phyloP scores from a whole-genome alignment of 2,888 invertebrate species.

The Halictus ligatus region DNA sequence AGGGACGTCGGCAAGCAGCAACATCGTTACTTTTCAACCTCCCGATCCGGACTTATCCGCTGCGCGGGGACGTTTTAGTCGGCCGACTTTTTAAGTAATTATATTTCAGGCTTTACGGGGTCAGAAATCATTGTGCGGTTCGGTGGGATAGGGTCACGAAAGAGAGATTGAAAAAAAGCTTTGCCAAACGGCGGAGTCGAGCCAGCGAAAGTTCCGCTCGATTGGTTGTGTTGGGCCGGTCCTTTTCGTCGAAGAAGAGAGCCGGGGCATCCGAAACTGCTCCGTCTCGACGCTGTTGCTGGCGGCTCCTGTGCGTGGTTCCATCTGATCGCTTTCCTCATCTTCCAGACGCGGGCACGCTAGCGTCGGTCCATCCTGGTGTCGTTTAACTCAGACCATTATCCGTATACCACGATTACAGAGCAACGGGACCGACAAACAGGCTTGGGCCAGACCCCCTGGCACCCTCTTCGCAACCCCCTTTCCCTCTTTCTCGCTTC shows the following conservation, averaged over 20 bases:
- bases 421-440: conserved; percentile 78
- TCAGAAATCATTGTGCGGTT: conserved; percentile 52
- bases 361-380: conserved; percentile 51
- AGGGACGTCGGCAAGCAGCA: background rate
- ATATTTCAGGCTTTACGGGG: conserved; percentile 54
- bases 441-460: conserved; percentile 75
- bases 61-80: background rate
- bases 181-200: conserved; percentile 64
- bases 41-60: background rate
- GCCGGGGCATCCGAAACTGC: conserved; percentile 62
- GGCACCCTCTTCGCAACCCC: conserved; percentile 59
- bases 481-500: conserved; percentile 33
- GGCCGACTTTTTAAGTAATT: conserved; percentile 60
- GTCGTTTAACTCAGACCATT: conserved; percentile 75
- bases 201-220: conserved; percentile 69
- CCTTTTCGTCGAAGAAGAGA: conserved; percentile 47
- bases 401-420: conserved; percentile 77
- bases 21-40: background rate
- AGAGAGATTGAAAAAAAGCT: conserved; percentile 51
- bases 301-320: conserved; percentile 58
- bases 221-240: conserved; percentile 56
- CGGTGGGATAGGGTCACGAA: conserved; percentile 28
- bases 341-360: conserved; percentile 30
- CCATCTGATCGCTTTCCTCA: conserved; percentile 52
- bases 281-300: conserved; percentile 64